These are phyloP conservation scores for Perca fluviatilis DNA, from an alignment of 2,113 vertebrate genomes.

Conservation along the genomic window DNA sequence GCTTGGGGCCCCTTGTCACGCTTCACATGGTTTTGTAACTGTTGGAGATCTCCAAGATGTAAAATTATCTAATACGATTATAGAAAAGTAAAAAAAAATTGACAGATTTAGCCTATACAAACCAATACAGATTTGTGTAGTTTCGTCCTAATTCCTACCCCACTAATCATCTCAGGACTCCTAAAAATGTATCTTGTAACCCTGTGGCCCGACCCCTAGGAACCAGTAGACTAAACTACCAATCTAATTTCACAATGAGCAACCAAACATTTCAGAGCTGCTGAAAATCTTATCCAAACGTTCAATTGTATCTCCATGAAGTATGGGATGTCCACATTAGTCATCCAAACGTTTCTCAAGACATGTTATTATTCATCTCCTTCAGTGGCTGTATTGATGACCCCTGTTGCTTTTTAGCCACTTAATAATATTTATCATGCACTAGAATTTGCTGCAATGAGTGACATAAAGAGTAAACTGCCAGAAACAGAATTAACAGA, in stretches of 20 bases:
- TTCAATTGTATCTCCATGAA: slow-evolving; percentile 22
- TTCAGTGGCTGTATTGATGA: slow-evolving; percentile 29
- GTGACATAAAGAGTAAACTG: slow-evolving; percentile 13
- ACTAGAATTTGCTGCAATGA: slow-evolving; percentile 25
- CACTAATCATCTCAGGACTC: neutral
- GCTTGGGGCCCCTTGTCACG: neutral
- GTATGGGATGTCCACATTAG: slow-evolving; percentile 26
- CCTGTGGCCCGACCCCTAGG: neutral
- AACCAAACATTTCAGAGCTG: slow-evolving; percentile 39
- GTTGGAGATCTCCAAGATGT: neutral
- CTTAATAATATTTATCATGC: slow-evolving; percentile 51
- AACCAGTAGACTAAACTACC: neutral
- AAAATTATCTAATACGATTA: neutral
- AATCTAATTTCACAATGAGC: slow-evolving; percentile 68
- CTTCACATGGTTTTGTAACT: slow-evolving; percentile 2
- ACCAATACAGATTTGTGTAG: neutral
- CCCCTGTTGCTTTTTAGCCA: slow-evolving; percentile 37
- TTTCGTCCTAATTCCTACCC: neutral
- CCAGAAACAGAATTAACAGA: slow-evolving; percentile 40
- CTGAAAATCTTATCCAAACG: slow-evolving; percentile 38
- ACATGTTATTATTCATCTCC: slow-evolving; percentile 48
- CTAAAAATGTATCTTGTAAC: neutral
- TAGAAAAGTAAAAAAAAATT: neutral
- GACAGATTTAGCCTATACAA: too few relatives aligned
- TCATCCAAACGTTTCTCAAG: slow-evolving; percentile 44